Evolutionary conservation across 2,888 invertebrate species (phyloP), one percentile per base, ranked within the genome.

Genomic region (Drosophila leonis): DNA sequence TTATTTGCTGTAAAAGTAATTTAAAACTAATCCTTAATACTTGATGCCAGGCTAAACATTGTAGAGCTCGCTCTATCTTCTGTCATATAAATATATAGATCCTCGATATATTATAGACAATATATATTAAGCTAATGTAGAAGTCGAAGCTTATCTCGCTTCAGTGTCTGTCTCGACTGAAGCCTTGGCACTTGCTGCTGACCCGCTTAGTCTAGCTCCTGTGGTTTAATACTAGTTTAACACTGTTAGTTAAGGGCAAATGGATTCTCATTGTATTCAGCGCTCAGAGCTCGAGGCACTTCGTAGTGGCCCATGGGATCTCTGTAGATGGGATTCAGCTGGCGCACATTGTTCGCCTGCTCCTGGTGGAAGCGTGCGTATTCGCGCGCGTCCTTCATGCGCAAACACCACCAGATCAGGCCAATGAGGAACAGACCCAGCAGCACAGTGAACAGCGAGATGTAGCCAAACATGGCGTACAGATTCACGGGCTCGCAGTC

Each of bases 291-390:
- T 8, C 68, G 66, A 5, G 95, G 95, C 68, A 95, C 93, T 69
- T 92, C 92, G 78, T 95, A 95, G 61, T 93, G 92, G 0, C 94
- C 93, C 18, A 94, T 93, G 1, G 95, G 95, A n/a, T 95, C 94
- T 75, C 94, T 94, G 78, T 95, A 96, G 67, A 96, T 83, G 0
- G 96, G 96, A 68, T 87, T 87, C 41, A 82, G 84, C 61, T 87
- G 86, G 5, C 74, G 62, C 12, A 74, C 62, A 20, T 51, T 57
- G 0, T 63, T 79, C 0, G 41, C 51, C 42, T 72, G 71, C 48
- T 94, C 93, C 80, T 94, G 94, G 39, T 93, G 90, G 70, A 95
- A 95, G 64, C 93, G 94, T 0, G 94, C 94, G 75, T 94, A 95
- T 0, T 95, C 95, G 29, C 94, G 89, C 33, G 94, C 94, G 77